A percentile compares a stretch with the other conserved stretches of the same genome.
Conservation (phyloP, 2,888 invertebrate genomes). For the Drosophila emarginata region DNA sequence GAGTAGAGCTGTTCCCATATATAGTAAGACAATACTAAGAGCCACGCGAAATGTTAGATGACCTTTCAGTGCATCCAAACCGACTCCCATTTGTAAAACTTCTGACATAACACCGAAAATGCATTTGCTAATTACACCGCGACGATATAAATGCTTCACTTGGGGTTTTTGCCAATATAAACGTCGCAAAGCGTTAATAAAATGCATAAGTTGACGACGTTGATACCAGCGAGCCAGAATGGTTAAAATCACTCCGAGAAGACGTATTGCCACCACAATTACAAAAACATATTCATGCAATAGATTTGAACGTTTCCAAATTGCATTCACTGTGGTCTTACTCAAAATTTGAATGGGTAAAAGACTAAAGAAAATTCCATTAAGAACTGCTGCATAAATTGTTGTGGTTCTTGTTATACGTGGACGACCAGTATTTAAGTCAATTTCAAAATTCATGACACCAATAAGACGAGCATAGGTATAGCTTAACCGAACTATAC, state of each 20-base stretch:
- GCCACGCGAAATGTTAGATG: background rate
- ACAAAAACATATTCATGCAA: conserved; percentile 34
- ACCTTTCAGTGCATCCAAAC: background rate
- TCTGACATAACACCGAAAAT: conserved; percentile 12
- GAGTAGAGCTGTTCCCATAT: conserved; percentile 31
- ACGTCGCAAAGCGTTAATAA: conserved; percentile 14
- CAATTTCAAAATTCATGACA: conserved; percentile 1
- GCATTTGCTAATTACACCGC: conserved; percentile 44
- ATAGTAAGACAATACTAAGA: background rate
- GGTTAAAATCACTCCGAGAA: conserved; percentile 20
- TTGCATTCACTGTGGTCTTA: background rate
- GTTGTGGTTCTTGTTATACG: background rate
- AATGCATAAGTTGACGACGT: conserved; percentile 29
- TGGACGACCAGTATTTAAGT: background rate
- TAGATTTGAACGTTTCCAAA: background rate
- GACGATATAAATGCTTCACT: conserved; percentile 38
- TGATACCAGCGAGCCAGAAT: conserved; percentile 48
- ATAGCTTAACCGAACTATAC: background rate
- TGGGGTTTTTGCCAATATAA: conserved; percentile 34
- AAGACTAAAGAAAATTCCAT: background rate
- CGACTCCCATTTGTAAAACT: background rate
- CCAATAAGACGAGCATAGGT: background rate
- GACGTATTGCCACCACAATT: conserved; percentile 1
- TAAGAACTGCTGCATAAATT: background rate
- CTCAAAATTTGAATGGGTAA: background rate